These are phyloP conservation scores for Augochlorella aurata DNA, from an alignment of 2,888 invertebrate species.

Conservation along the genomic window DNA sequence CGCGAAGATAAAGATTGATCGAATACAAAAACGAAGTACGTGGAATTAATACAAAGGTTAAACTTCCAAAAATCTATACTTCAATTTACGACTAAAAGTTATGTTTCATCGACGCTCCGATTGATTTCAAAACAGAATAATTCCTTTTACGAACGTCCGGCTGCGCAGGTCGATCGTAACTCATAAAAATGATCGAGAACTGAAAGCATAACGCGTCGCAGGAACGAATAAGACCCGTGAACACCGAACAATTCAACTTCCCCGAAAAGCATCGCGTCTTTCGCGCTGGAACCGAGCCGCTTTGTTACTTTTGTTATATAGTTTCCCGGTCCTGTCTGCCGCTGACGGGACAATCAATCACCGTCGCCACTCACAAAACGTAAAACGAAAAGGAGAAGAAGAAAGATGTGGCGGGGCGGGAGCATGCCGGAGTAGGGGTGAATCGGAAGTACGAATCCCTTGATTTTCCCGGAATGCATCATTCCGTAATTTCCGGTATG, in stretches of 20 bases:
- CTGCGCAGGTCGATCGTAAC: not conserved
- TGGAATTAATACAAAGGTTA: not conserved
- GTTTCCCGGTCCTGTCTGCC: conserved; percentile 74
- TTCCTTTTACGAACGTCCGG: not conserved
- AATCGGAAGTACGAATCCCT: conserved; percentile 35
- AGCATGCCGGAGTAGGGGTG: not conserved
- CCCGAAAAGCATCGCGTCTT: conserved; percentile 66
- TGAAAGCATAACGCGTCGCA: not conserved
- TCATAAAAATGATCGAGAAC: conserved; percentile 43
- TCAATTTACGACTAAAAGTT: not conserved
- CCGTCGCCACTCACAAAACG: conserved; percentile 72
- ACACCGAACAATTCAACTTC: conserved; percentile 71
- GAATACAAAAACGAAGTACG: too few relatives aligned
- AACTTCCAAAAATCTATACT: not conserved
- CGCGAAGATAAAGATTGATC: too few relatives aligned
- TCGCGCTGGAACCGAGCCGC: conserved; percentile 64
- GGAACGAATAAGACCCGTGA: conserved; percentile 47
- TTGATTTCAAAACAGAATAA: not conserved
- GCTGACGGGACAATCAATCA: conserved; percentile 81
- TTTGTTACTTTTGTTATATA: conserved; percentile 77
- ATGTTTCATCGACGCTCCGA: not conserved
- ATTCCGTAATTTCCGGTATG: conserved; percentile 38
- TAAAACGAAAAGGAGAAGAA: conserved; percentile 72
- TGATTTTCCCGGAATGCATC: conserved; percentile 42
- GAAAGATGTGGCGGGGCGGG: conserved; percentile 15